These are phyloP conservation scores for Hydrotaea cyrtoneurina DNA, from an alignment of 2,888 invertebrate species.

Conservation along the genomic window DNA sequence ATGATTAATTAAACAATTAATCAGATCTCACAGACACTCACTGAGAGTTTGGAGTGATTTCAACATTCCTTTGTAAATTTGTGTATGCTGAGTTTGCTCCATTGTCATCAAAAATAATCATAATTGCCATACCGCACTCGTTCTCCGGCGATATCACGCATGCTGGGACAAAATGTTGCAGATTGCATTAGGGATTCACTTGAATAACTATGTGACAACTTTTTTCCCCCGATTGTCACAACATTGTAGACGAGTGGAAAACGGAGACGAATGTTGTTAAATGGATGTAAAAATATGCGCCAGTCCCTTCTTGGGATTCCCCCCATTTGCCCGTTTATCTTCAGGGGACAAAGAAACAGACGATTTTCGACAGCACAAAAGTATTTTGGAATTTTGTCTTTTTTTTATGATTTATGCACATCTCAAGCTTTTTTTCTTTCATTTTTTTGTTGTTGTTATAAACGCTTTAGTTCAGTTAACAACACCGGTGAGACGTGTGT, in stretches of 20 bases:
- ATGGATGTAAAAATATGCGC: constrained; percentile 45
- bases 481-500: constrained; percentile 60
- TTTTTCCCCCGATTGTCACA: constrained; percentile 42
- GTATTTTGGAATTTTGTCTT: constrained; percentile 34
- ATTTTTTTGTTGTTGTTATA: constrained; percentile 4
- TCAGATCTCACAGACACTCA: too few species aligned
- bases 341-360: background rate
- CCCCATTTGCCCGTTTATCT: constrained; percentile 21
- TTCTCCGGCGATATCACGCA: constrained; percentile 47
- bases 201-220: constrained; percentile 45
- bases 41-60: too few species aligned
- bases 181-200: constrained; percentile 64
- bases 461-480: constrained; percentile 59
- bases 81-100: too few species aligned
- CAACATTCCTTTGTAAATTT: too few species aligned
- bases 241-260: background rate
- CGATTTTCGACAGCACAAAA: constrained; percentile 51
- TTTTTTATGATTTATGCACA: constrained; percentile 66
- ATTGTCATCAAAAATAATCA: too few species aligned
- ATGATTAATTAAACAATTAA: too few species aligned
- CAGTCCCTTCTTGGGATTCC: constrained; percentile 27
- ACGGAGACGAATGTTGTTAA: background rate
- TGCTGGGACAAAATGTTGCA: constrained; percentile 63
- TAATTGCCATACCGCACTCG: background rate
- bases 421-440: constrained; percentile 29